phyloP scores from a whole-genome alignment of 2,113 vertebrate species.

The Stigmatopora argus region DNA sequence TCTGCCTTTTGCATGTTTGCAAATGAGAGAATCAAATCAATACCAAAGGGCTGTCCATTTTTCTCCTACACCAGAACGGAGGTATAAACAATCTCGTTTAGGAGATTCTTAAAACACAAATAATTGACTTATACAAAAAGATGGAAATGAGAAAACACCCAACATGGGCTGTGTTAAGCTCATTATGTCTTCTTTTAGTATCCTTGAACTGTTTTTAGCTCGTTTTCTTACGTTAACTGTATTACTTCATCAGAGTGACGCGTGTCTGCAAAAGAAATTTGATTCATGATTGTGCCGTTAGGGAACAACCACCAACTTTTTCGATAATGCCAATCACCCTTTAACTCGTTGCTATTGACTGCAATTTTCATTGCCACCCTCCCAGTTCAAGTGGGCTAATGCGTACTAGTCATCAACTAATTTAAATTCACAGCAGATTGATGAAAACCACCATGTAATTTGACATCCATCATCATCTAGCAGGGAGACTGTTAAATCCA shows the following conservation, averaged over 20 bases:
- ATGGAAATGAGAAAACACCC: not conserved
- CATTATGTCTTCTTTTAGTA: too few relatives aligned
- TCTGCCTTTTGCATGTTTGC: conserved; percentile 16
- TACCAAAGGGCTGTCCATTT: conserved; percentile 16
- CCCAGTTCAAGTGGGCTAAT: too few relatives aligned
- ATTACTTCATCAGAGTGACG: not conserved
- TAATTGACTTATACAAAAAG: not conserved
- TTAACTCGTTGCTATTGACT: too few relatives aligned
- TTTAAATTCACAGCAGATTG: not conserved
- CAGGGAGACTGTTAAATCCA: not conserved
- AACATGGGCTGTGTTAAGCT: not conserved
- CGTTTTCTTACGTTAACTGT: too few relatives aligned
- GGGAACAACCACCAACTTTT: not conserved
- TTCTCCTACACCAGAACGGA: not conserved
- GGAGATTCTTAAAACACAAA: not conserved
- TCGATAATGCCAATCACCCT: not conserved
- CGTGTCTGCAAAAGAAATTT: not conserved
- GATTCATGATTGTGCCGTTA: not conserved
- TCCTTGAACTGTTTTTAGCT: too few relatives aligned
- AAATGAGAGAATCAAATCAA: conserved; percentile 25
- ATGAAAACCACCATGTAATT: not conserved
- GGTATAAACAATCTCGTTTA: not conserved
- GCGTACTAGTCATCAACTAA: too few relatives aligned
- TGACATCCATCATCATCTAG: too few relatives aligned
- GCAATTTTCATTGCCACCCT: too few relatives aligned